These are phyloP conservation scores for Megalops cyprinoides DNA, from an alignment of 2,797 vertebrate species.

Conservation along the genomic window DNA sequence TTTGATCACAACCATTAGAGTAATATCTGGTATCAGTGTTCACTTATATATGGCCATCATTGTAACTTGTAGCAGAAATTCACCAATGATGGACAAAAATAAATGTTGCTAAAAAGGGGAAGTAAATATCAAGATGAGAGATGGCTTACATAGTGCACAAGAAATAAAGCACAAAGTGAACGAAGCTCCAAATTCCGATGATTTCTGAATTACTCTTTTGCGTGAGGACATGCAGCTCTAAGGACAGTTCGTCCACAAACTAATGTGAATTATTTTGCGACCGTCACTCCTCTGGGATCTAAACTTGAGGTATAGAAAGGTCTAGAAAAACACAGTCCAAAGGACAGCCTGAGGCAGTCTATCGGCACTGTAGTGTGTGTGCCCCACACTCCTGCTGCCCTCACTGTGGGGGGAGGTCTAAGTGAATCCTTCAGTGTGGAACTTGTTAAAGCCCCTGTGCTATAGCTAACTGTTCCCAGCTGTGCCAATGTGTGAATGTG, in stretches of 20 bases:
- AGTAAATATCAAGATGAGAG: too few species aligned
- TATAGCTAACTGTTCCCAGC: neutral
- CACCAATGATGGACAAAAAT: too few species aligned
- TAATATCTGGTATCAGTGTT: too few species aligned
- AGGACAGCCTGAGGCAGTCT: neutral
- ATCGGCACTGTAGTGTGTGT: neutral
- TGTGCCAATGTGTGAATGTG: neutral
- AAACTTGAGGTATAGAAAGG: neutral
- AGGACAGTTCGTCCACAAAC: neutral
- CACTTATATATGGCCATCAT: neutral
- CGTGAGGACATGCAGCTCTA: neutral
- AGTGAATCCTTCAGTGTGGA: neutral
- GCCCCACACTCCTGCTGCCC: neutral
- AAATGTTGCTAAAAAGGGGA: too few species aligned
- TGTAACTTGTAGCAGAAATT: too few species aligned
- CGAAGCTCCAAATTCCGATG: neutral
- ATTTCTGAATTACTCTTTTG: neutral
- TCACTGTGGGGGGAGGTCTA: neutral
- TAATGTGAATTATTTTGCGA: neutral
- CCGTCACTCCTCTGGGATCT: neutral
- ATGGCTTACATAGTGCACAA: too few species aligned
- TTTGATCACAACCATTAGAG: too few species aligned
- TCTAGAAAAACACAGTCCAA: neutral
- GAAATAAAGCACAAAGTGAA: too few species aligned
- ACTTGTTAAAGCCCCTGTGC: neutral